A percentile compares a stretch with the other conserved stretches of the same genome.
Evolutionary conservation across 1,140 invertebrate genomes (phyloP).

Genomic region (Heliothis subflexa): DNA sequence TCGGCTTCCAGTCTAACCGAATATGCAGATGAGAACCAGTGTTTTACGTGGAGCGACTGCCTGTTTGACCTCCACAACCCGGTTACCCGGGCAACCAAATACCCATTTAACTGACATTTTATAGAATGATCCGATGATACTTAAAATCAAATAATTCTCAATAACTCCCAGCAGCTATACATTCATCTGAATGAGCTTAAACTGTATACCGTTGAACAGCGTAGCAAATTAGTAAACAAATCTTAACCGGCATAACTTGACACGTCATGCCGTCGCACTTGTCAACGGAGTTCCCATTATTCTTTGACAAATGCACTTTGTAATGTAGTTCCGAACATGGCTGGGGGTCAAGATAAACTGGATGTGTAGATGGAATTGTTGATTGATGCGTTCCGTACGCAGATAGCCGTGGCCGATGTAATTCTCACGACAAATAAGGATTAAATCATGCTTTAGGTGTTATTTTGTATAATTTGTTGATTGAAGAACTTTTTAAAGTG

Average conservation of each 20-base stretch:
- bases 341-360: not conserved
- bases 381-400: constrained; percentile 38
- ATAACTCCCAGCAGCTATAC: too few species aligned
- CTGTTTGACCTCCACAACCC: too few species aligned
- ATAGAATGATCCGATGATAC: too few species aligned
- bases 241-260: not conserved
- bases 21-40: too few species aligned
- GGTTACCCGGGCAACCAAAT: too few species aligned
- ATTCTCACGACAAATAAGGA: constrained; percentile 23
- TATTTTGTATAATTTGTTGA: not conserved
- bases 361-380: not conserved
- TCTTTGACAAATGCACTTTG: not conserved
- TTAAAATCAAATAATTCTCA: too few species aligned
- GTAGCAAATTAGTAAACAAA: constrained; percentile 38
- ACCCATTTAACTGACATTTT: too few species aligned
- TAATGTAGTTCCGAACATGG: not conserved
- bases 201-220: not conserved
- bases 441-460: not conserved
- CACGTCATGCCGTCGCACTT: not conserved
- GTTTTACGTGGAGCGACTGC: too few species aligned
- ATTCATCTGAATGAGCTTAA: not conserved
- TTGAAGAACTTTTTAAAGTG: not conserved
- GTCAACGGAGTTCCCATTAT: not conserved
- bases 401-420: constrained; percentile 12
- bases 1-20: too few species aligned